Conservation (phyloP, 1,140 invertebrate species). For the Zophobas atratus region DNA sequence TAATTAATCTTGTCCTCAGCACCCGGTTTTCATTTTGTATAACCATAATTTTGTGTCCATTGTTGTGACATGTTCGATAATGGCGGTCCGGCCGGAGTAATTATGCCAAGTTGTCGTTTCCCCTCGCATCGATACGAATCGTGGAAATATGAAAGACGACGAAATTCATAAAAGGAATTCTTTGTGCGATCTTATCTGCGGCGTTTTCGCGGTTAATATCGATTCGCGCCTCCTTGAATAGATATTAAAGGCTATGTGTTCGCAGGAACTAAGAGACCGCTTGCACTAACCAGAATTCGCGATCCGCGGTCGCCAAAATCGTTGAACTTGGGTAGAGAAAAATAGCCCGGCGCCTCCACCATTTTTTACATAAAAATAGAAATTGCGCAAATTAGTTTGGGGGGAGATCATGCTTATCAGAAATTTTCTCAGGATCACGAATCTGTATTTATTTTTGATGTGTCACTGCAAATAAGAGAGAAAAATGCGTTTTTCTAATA, state of each 20-base stretch:
- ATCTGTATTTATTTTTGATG: no score
- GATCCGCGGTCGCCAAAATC: no score
- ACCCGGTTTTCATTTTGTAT: constrained; percentile 15
- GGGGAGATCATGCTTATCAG: no score
- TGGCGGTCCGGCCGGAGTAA: constrained; percentile 13
- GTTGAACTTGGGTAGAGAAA: background rate
- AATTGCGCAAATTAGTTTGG: no score
- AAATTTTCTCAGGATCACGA: no score
- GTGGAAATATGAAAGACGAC: constrained; percentile 1
- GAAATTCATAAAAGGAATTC: constrained; percentile 20
- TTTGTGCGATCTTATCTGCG: constrained; percentile 25
- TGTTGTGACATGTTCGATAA: constrained; percentile 34
- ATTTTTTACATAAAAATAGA: constrained; percentile 10
- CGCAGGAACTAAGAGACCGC: constrained; percentile 47
- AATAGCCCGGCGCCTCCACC: constrained; percentile 34
- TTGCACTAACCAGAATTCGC: constrained; percentile 8
- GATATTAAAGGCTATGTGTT: constrained; percentile 49
- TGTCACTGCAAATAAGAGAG: no score
- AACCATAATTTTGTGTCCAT: constrained; percentile 21
- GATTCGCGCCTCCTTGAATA: constrained; percentile 41
- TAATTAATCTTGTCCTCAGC: constrained; percentile 43
- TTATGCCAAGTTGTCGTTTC: constrained; percentile 27
- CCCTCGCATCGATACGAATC: background rate
- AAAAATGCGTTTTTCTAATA: no score
- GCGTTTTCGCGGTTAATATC: constrained; percentile 15